Base-by-base conservation (phyloP, 2,113 vertebrate genomes). In the Thymallus thymallus region DNA sequence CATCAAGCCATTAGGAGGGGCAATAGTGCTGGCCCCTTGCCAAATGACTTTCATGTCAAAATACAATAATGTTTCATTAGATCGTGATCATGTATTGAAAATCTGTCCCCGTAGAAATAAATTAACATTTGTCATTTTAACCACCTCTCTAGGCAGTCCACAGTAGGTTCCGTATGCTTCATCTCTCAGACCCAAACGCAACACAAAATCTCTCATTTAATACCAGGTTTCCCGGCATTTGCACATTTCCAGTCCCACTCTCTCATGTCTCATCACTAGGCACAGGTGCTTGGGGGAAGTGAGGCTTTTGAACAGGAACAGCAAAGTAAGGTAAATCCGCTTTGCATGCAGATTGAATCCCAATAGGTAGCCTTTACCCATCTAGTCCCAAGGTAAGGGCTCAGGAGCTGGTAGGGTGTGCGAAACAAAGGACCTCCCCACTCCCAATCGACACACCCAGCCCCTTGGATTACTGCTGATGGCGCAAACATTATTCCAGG, bases 31-130 rank as follows among this genome's bases (percentile, higher is more conserved):
- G 35, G 35, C 35, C 35, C 35, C 35, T 41, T 41, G 35, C 35
- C 35, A 41, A 41, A 41, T 26, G 29, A 23, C 26, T 32, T 51
- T 18, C 23, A 0, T 69, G 65, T 18, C 18, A 68, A 69, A 77
- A 80, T 22, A 22, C 20, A 71, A 58, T 20, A 60, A 68, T 79
- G 60, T 69, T 78, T 76, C 45, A 75, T 55, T 61, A 68, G 24
- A 64, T 45, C 5, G 18, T 1, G 22, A 76, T 10, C 77, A 72
- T 67, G 67, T 51, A 69, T 69, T 48, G 67, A 24, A 76, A 68
- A 64, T 10, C 12, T 45, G 5, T 69, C 45, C 23, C 26, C 24
- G 12, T 23, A 24, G 23, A 12, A 69, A 2, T 22, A 18, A 68
- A 23, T 4, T 0, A 68, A 68, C 35, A 68, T 68, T 18, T 18